Base-by-base conservation (phyloP, 2,888 invertebrate genomes). In the Polyommatus icarus region DNA sequence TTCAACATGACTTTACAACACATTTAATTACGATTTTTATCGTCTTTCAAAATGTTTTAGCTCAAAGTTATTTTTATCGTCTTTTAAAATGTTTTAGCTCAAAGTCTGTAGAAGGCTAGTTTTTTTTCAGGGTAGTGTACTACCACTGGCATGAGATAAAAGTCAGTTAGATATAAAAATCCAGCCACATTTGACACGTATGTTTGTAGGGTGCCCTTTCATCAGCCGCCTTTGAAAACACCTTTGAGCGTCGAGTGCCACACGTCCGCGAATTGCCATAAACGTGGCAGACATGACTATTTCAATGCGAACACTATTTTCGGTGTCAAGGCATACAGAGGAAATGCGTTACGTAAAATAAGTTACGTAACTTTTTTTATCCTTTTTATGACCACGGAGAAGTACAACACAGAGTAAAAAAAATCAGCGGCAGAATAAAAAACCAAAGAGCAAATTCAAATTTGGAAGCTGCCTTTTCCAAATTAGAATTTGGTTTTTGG, bases 201-300 rank as follows among this genome's bases (percentile, higher is more conserved):
- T 40, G 72, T 67, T 67, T 67, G 67, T 50, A 54, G 18, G 54
- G 75, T 12, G n/a, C 73, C 75, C 75, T 75, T 75, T 75, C 75
- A 75, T 73, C 73, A 73, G 6, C 15, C 75, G 54, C 75, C 50
- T 75, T 75, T 75, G 24, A 75, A 54, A 75, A 75, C 75, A 54
- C 75, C 75, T 54, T 75, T 75, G 75, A 75, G 50, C 40, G 73
- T 75, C 75, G 54, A 75, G 75, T 50, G 15, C 54, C 50, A 54
- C 75, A 75, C 75, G 75, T 73, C 54, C 54, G 24, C 46, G 24
- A 46, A 54, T 75, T 54, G 75, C 54, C 75, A 75, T 54, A 50
- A 75, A 75, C 29, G 50, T 75, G 18, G 46, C 73, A 20, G 29
- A 29, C 24, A 29, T 5, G 54, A 24, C 15, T 3, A 75, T 8